Evolutionary conservation across 1,140 invertebrate genomes (phyloP).

Genomic region (Apis florea): DNA sequence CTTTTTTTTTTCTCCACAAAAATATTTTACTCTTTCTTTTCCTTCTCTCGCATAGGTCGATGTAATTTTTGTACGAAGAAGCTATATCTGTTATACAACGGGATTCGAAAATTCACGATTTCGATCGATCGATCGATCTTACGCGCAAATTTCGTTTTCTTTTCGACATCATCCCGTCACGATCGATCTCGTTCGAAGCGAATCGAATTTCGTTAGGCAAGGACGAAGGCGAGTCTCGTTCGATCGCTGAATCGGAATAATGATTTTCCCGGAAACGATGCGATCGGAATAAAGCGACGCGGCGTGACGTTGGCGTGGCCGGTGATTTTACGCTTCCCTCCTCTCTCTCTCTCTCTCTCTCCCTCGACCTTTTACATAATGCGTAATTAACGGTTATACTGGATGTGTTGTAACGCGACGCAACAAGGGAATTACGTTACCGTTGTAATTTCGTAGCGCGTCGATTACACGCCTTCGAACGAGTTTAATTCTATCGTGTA

Average conservation of each 20-base stretch:
- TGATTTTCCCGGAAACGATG: conserved; percentile 38
- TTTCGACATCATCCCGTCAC: no score
- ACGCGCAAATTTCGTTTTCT: no score
- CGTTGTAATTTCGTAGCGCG: conserved; percentile 37
- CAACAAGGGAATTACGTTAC: conserved; percentile 57
- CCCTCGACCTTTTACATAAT: conserved; percentile 46
- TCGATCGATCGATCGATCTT: no score
- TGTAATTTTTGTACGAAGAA: no score
- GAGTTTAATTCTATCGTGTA: no score
- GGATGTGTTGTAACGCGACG: conserved; percentile 59
- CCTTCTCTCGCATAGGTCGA: no score
- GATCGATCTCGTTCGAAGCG: no score
- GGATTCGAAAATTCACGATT: no score
- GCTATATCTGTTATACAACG: no score
- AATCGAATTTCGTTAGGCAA: background rate
- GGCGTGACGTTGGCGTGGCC: conserved; percentile 24
- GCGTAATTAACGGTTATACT: conserved; percentile 61
- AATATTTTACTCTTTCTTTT: no score
- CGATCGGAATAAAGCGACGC: background rate
- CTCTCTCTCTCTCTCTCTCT: background rate
- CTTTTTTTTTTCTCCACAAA: background rate
- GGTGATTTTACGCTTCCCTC: background rate
- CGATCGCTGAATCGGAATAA: conserved; percentile 34
- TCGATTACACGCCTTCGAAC: conserved; percentile 2
- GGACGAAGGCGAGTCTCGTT: conserved; percentile 37